These are phyloP conservation scores for Enteromius thamalakanensis DNA, from an alignment of 2,797 vertebrate genomes.

Conservation along the genomic window DNA sequence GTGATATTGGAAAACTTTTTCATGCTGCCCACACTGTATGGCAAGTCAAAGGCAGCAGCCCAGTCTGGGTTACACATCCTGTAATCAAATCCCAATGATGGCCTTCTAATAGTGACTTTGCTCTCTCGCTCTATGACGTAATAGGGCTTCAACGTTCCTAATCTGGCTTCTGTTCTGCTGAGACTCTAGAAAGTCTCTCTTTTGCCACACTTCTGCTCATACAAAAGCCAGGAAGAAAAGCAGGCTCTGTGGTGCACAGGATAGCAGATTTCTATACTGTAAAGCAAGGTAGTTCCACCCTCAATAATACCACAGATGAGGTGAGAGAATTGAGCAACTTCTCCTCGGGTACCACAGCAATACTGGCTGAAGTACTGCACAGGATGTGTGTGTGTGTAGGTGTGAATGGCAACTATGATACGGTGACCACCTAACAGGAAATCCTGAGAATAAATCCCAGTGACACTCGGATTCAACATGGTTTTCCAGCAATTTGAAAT, in stretches of 20 bases:
- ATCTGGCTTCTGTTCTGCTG: not conserved
- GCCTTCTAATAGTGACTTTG: not conserved
- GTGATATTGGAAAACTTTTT: not conserved
- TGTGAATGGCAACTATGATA: not conserved
- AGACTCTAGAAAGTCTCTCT: not conserved
- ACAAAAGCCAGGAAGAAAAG: not conserved
- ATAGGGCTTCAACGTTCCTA: not conserved
- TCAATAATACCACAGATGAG: no score
- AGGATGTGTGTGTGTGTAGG: no score
- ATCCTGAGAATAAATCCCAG: not conserved
- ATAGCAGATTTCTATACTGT: not conserved
- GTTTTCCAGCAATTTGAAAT: not conserved
- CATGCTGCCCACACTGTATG: not conserved
- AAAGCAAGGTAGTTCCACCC: not conserved
- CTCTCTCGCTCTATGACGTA: not conserved
- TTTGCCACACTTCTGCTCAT: not conserved
- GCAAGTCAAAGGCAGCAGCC: not conserved
- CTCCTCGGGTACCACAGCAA: no score
- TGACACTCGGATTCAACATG: not conserved
- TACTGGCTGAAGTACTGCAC: no score
- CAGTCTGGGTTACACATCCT: not conserved
- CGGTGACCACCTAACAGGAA: not conserved
- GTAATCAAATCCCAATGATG: not conserved
- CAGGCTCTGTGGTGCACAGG: not conserved
- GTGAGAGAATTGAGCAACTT: no score